These are phyloP conservation scores for Orchestes rusci DNA, from an alignment of 2,888 invertebrate species.

Conservation along the genomic window DNA sequence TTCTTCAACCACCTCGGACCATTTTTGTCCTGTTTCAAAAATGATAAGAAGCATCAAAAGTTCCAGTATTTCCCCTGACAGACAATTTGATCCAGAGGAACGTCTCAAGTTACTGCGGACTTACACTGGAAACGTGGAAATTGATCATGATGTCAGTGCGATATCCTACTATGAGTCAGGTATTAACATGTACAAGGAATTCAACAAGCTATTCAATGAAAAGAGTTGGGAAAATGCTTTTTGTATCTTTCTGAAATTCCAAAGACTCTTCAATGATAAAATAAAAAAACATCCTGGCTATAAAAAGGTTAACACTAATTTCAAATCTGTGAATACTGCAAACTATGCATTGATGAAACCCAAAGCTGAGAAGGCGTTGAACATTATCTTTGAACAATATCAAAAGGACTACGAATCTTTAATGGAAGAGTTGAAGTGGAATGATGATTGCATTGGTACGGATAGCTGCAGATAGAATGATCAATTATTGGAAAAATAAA, in stretches of 20 bases:
- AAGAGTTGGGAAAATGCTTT: constrained; percentile 17
- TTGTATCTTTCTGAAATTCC: constrained; percentile 13
- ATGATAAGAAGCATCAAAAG: too few relatives aligned
- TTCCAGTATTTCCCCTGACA: too few relatives aligned
- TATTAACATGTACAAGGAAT: constrained; percentile 19
- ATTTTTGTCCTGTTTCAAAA: neutral
- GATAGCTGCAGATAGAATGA: too few relatives aligned
- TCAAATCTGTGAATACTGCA: constrained; percentile 14
- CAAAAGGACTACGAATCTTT: constrained; percentile 7
- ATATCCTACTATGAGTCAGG: constrained; percentile 21
- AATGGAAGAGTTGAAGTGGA: constrained; percentile 8
- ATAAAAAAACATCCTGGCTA: constrained; percentile 20
- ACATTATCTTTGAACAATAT: constrained; percentile 14
- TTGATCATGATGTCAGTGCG: constrained; percentile 10
- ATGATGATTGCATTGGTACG: too few relatives aligned
- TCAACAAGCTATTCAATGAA: constrained; percentile 14
- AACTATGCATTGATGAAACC: constrained; percentile 17
- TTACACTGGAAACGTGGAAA: constrained; percentile 8
- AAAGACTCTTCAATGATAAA: constrained; percentile 16
- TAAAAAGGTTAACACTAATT: constrained; percentile 7
- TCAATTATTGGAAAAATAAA: too few relatives aligned
- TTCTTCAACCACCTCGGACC: neutral
- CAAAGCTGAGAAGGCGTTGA: constrained; percentile 11
- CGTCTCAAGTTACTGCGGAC: constrained; percentile 10
- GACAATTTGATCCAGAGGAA: constrained; percentile 12